Conservation (phyloP, 2,113 vertebrate genomes). For the Antennarius striatus region DNA sequence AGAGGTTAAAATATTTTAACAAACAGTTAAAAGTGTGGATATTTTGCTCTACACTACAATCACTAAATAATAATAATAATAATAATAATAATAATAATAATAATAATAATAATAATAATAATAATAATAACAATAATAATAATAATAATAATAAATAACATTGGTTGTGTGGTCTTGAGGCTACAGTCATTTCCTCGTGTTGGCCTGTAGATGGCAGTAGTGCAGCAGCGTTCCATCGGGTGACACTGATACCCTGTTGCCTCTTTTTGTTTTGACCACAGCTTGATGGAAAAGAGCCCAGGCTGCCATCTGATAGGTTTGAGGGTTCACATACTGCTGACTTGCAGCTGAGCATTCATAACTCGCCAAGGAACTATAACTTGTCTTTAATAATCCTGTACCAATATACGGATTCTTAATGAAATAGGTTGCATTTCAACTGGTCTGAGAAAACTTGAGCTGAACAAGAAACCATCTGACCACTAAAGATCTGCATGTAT, state of each 20-base stretch:
- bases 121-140: too few relatives aligned
- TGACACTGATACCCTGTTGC: not conserved
- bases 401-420: not conserved
- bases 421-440: not conserved
- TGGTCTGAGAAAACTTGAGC: not conserved
- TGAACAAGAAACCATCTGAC: not conserved
- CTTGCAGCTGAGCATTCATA: conserved; percentile 18
- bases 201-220: conserved; percentile 68
- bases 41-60: too few relatives aligned
- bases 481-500: conserved; percentile 17
- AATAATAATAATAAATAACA: too few relatives aligned
- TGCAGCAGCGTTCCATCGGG: not conserved
- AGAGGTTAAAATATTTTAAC: too few relatives aligned
- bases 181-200: not conserved
- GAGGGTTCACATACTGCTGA: conserved; percentile 43
- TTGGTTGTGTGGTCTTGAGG: too few relatives aligned
- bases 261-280: conserved; percentile 30
- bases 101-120: too few relatives aligned
- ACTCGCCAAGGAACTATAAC: not conserved
- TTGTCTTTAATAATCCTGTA: conserved; percentile 4
- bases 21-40: too few relatives aligned
- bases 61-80: too few relatives aligned
- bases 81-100: too few relatives aligned
- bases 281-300: conserved; percentile 37
- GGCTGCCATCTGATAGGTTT: conserved; percentile 36